A percentile compares a stretch with the other conserved stretches of the same genome.
phyloP scores from a whole-genome alignment of 1,140 invertebrate genomes.

The Polyergus mexicanus region DNA sequence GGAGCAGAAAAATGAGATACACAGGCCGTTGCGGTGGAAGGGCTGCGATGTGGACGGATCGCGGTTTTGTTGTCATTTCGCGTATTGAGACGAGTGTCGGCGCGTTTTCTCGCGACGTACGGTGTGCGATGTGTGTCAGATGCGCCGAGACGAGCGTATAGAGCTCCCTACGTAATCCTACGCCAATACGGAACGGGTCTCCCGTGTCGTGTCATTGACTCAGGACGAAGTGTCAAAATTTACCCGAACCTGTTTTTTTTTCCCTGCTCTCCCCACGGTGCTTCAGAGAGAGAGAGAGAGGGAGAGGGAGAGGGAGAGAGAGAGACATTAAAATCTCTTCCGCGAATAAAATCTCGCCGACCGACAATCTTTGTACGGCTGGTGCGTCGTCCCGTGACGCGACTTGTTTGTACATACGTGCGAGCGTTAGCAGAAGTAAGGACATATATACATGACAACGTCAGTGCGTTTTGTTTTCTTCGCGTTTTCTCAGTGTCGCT shows the following conservation, averaged over 20 bases:
- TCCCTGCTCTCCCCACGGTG: too few species aligned
- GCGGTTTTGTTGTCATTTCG: conserved; percentile 46
- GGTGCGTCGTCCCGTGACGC: background rate
- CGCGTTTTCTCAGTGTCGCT: background rate
- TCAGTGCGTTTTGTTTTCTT: conserved; percentile 27
- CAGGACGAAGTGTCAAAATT: conserved; percentile 74
- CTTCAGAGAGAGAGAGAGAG: background rate
- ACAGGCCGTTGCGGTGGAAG: conserved; percentile 60
- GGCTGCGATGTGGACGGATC: conserved; percentile 61
- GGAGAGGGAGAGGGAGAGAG: too few species aligned
- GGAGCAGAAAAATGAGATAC: conserved; percentile 63
- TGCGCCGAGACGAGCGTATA: background rate
- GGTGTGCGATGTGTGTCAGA: conserved; percentile 5
- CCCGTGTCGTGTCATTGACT: conserved; percentile 75
- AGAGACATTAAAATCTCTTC: background rate
- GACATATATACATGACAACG: background rate
- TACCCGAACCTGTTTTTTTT: background rate
- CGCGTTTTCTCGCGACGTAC: conserved; percentile 42
- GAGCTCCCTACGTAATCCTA: background rate
- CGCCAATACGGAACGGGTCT: conserved; percentile 5
- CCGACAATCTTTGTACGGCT: too few species aligned
- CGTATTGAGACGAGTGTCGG: conserved; percentile 27
- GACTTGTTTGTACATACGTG: background rate
- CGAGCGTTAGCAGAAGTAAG: background rate
- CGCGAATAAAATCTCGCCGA: too few species aligned